Evolutionary conservation across 2,888 invertebrate genomes (phyloP).

Genomic region (Zygogramma bicolorata): DNA sequence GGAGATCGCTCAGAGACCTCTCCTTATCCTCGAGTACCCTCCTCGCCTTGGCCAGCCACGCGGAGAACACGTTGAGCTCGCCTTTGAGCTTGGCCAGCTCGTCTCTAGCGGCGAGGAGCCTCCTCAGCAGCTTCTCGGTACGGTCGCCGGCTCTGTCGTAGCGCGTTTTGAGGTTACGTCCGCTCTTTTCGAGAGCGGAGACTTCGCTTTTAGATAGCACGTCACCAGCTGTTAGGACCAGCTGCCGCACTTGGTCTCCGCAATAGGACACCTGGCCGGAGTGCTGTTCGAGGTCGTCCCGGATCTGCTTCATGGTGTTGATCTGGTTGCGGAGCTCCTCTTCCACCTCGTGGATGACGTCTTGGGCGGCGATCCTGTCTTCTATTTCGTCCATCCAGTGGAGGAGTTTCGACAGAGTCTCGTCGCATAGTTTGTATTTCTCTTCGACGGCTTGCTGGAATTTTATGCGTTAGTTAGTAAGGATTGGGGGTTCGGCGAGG

Average conservation of each 20-base stretch:
- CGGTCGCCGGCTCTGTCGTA: constrained; percentile 87
- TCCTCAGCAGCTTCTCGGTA: constrained; percentile 81
- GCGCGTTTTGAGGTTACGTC: constrained; percentile 84
- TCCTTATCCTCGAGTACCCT: constrained; percentile 88
- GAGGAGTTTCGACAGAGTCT: constrained; percentile 84
- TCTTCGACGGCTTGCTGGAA: constrained; percentile 95
- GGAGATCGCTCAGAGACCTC: constrained; percentile 81
- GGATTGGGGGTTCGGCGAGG: neutral
- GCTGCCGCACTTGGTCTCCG: constrained; percentile 89
- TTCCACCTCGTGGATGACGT: constrained; percentile 87
- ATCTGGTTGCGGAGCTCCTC: constrained; percentile 91
- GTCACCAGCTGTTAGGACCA: constrained; percentile 86
- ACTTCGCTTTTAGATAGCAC: constrained; percentile 94
- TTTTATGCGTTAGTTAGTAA: constrained; percentile 39
- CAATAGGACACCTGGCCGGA: constrained; percentile 86
- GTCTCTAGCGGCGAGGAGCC: constrained; percentile 84
- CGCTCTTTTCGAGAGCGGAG: constrained; percentile 87
- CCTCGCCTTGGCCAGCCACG: constrained; percentile 87
- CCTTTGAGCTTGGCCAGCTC: constrained; percentile 89
- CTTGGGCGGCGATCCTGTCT: constrained; percentile 85
- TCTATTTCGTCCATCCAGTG: constrained; percentile 91
- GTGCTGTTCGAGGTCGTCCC: constrained; percentile 90
- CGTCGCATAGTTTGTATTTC: constrained; percentile 92
- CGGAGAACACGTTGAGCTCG: constrained; percentile 84
- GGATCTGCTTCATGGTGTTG: constrained; percentile 89